Percentiles rank a stretch among this genome's conserved stretches.
phyloP scores from a whole-genome alignment of 1,140 invertebrate species.

The Zelostemma sp. region DNA sequence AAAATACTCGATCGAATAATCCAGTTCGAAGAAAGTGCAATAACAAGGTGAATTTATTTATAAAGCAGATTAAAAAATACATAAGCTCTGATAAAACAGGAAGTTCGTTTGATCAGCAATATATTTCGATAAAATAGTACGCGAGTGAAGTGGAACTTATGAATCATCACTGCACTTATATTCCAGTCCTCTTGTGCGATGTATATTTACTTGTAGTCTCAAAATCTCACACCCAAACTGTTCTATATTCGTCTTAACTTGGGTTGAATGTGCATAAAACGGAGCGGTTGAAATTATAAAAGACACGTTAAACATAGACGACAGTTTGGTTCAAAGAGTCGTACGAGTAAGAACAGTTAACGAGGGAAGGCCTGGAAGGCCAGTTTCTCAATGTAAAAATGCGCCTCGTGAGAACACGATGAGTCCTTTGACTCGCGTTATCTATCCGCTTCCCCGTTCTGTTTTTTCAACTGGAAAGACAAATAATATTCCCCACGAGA shows the following conservation, averaged over 20 bases:
- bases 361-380: background rate
- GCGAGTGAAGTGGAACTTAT: constrained; percentile 28
- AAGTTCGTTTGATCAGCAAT: too few relatives aligned
- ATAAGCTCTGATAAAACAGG: too few relatives aligned
- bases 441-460: background rate
- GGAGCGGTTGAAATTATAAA: constrained; percentile 8
- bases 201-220: constrained; percentile 35
- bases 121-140: too few relatives aligned
- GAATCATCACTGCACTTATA: constrained; percentile 35
- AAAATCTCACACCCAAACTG: constrained; percentile 11
- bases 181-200: constrained; percentile 5
- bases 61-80: too few relatives aligned
- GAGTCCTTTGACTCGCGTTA: constrained; percentile 24
- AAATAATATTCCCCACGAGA: background rate
- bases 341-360: constrained; percentile 5
- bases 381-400: constrained; percentile 3
- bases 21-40: too few relatives aligned
- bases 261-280: constrained; percentile 6
- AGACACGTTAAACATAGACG: constrained; percentile 5
- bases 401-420: background rate
- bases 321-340: constrained; percentile 11
- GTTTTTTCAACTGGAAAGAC: constrained; percentile 4
- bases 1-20: too few relatives aligned
- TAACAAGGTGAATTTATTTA: too few relatives aligned
- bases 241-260: constrained; percentile 34